Evolutionary conservation across 2,113 vertebrate species (phyloP).

Genomic region (Laterallus jamaicensis): DNA sequence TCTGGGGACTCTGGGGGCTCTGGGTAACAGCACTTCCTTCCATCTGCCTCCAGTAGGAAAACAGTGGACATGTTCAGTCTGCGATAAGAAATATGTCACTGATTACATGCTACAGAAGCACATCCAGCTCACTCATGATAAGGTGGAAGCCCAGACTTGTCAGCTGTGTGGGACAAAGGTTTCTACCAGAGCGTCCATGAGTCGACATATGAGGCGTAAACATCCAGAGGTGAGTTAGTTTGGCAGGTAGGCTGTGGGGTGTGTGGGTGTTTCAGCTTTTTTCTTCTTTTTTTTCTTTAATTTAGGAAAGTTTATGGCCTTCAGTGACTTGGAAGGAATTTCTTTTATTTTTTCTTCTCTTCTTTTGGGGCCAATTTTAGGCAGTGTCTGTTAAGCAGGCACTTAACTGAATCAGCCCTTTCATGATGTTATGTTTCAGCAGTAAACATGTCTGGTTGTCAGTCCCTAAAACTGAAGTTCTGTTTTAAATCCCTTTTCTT

Average conservation of each 20-base stretch:
- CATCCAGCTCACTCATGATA: slow-evolving; percentile 95
- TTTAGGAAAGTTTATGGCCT: background rate
- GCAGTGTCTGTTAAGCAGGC: background rate
- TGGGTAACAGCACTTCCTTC: slow-evolving; percentile 1
- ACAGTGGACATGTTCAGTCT: slow-evolving; percentile 93
- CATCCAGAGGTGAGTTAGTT: slow-evolving; percentile 88
- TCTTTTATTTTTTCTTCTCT: background rate
- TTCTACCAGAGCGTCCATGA: slow-evolving; percentile 97
- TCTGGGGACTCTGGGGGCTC: background rate
- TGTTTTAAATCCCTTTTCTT: background rate
- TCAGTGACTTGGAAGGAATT: background rate
- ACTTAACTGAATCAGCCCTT: background rate
- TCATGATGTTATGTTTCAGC: background rate
- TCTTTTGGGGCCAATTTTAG: background rate
- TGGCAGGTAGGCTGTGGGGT: background rate
- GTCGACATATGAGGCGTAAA: slow-evolving; percentile 94
- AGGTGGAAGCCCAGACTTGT: slow-evolving; percentile 96
- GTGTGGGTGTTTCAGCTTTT: background rate
- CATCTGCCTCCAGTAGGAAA: slow-evolving; percentile 86
- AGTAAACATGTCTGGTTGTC: background rate
- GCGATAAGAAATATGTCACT: slow-evolving; percentile 97
- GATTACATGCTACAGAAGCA: slow-evolving; percentile 99
- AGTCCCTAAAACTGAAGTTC: background rate
- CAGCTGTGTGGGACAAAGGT: slow-evolving; percentile 97
- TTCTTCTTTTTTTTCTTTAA: background rate